Base-by-base conservation (phyloP, 1,140 invertebrate species). In the Sycobia sp. region DNA sequence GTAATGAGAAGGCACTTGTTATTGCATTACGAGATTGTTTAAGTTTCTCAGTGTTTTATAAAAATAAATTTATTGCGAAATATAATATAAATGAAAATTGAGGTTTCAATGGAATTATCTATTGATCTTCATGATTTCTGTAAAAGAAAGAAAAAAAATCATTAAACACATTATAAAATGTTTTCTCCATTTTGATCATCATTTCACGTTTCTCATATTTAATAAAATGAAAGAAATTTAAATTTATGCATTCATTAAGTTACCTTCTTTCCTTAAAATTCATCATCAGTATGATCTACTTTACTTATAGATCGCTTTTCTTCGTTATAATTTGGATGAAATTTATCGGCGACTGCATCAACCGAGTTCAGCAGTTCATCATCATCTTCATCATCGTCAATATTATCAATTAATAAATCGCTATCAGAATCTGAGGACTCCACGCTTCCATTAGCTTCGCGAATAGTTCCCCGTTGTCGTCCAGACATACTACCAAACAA, bases 401-500 rank as follows among this genome's bases (percentile, higher is more conserved):
- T 78, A 7, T 80, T 82, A 59, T 84, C 84, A 18, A 84, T 79
- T 36, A 84, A 71, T 43, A 85, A 72, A 70, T 84, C 84, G 10
- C 80, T 83, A 59, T 85, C 83, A 36, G 82, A 82, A 43, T 84
- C 83, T 0, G 83, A 58, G 2, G 79, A 81, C 25, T 72, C 78
- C 1, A 66, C 76, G 44, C 73, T 79, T 23, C 77, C 76, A 14
- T 79, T 76, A 14, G 76, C 57, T 62, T 84, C 83, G 25, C 75
- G 74, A 27, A 76, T 75, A 3, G 67, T 69, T 39, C 74, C 76
- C 22, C 72, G 68, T 29, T 74, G 78, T 25, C 78, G 71, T 44
- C 80, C 84, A 8, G 82, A 82, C 83, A 85, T 84, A 34, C 79
- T 84, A 13, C 85, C 85, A 62, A 83, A 85, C 44, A 85, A 77